Conservation (phyloP, 2,797 vertebrate species). For the Myotis findleyi region DNA sequence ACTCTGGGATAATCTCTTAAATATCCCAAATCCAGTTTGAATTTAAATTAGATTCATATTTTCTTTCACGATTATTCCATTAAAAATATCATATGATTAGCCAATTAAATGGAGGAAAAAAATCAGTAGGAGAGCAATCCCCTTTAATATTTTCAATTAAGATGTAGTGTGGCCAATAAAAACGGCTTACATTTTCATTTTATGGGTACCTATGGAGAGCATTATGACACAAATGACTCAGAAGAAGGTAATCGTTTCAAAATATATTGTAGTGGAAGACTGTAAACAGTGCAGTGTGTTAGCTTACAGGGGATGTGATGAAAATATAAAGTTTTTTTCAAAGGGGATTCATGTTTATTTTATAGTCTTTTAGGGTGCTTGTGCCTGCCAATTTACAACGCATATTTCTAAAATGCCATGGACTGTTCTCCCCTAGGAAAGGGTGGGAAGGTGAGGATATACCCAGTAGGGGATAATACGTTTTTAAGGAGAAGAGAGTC, state of each 20-base stretch:
- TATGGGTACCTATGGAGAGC: constrained; percentile 89
- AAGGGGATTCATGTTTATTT: constrained; percentile 81
- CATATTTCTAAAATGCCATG: constrained; percentile 81
- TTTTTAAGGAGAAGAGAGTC: constrained; percentile 76
- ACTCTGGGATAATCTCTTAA: constrained; percentile 88
- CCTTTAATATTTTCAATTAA: constrained; percentile 91
- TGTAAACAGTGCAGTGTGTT: constrained; percentile 87
- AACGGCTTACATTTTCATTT: constrained; percentile 89
- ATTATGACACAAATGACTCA: constrained; percentile 90
- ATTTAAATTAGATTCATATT: constrained; percentile 89
- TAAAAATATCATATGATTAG: constrained; percentile 87
- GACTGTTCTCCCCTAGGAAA: constrained; percentile 70
- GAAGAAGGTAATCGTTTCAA: constrained; percentile 89
- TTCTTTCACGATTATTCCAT: constrained; percentile 87
- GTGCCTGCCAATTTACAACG: constrained; percentile 79
- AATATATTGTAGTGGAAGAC: constrained; percentile 88
- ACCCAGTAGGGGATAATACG: constrained; percentile 78
- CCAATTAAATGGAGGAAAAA: constrained; percentile 85
- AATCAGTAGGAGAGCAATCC: constrained; percentile 86
- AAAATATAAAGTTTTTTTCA: constrained; percentile 87
- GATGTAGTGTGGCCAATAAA: constrained; percentile 90
- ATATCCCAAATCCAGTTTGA: constrained; percentile 86
- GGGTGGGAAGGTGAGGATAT: constrained; percentile 75
- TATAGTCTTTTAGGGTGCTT: constrained; percentile 82
- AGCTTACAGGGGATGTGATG: constrained; percentile 86